These are phyloP conservation scores for Perca flavescens DNA, from an alignment of 2,113 vertebrate species.

Conservation along the genomic window DNA sequence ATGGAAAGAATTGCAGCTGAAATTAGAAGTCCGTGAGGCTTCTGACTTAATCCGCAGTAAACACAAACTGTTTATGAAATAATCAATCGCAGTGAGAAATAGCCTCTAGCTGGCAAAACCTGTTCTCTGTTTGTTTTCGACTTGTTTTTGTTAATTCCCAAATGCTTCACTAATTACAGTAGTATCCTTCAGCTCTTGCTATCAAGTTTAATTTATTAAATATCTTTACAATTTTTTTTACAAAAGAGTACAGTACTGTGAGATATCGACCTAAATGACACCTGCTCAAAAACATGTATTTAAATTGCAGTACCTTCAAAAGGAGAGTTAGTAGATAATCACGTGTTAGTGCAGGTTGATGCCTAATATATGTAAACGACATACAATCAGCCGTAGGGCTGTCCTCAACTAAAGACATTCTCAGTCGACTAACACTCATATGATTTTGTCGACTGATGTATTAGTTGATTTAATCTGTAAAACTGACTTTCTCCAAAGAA, in stretches of 20 bases:
- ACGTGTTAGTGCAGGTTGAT: neutral
- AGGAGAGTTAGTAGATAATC: neutral
- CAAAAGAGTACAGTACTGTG: neutral
- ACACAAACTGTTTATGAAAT: slow-evolving; percentile 52
- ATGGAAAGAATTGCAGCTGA: slow-evolving; percentile 4
- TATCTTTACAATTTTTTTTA: neutral
- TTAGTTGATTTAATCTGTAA: no score
- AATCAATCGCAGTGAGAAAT: slow-evolving; percentile 59
- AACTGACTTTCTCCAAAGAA: no score
- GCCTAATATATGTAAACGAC: neutral
- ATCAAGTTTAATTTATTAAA: neutral
- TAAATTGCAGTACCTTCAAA: slow-evolving; percentile 1
- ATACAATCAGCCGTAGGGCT: neutral
- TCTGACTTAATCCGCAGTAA: slow-evolving; percentile 32
- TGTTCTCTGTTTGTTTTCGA: slow-evolving; percentile 29
- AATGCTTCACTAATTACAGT: slow-evolving; percentile 24
- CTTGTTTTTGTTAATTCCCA: slow-evolving; percentile 25
- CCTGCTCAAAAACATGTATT: neutral
- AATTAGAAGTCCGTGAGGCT: slow-evolving; percentile 16
- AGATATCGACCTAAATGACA: neutral
- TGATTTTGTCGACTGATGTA: no score
- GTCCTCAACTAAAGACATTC: no score
- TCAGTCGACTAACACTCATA: no score
- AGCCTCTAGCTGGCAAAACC: slow-evolving; percentile 4
- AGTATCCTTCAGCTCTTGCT: neutral